These are phyloP conservation scores for Adineta ricciae DNA, from an alignment of 2,888 invertebrate genomes.

Conservation along the genomic window DNA sequence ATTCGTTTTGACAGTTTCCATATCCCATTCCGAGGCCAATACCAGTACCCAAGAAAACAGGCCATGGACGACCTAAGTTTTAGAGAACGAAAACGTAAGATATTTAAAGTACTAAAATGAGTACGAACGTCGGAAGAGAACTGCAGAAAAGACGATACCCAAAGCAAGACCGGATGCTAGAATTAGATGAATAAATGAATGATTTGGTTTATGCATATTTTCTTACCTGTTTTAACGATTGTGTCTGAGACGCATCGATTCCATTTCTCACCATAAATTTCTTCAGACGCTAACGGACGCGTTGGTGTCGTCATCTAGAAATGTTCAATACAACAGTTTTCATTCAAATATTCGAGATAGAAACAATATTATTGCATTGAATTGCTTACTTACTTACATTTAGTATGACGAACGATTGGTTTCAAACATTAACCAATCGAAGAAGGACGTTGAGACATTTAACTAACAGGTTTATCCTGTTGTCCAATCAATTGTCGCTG, in stretches of 20 bases:
- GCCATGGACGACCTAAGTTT: constrained; percentile 66
- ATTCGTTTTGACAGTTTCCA: constrained; percentile 65
- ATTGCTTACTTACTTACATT: too few relatives aligned
- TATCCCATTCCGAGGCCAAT: constrained; percentile 81
- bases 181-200: constrained; percentile 44
- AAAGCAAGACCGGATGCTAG: constrained; percentile 69
- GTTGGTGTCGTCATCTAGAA: background rate
- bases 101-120: too few relatives aligned
- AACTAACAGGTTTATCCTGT: too few relatives aligned
- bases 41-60: constrained; percentile 73
- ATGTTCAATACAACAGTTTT: background rate
- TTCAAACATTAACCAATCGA: too few relatives aligned
- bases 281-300: constrained; percentile 54
- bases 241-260: constrained; percentile 75
- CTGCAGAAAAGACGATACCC: constrained; percentile 68
- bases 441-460: too few relatives aligned
- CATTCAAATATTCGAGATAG: too few relatives aligned
- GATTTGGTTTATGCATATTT: background rate
- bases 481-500: too few relatives aligned
- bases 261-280: constrained; percentile 67
- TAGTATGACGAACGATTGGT: too few relatives aligned
- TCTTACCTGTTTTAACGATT: constrained; percentile 53
- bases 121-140: constrained; percentile 63
- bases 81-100: background rate
- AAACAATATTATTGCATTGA: too few relatives aligned